These are phyloP conservation scores for Masnerella sp. DNA, from an alignment of 2,888 invertebrate genomes.

Conservation along the genomic window DNA sequence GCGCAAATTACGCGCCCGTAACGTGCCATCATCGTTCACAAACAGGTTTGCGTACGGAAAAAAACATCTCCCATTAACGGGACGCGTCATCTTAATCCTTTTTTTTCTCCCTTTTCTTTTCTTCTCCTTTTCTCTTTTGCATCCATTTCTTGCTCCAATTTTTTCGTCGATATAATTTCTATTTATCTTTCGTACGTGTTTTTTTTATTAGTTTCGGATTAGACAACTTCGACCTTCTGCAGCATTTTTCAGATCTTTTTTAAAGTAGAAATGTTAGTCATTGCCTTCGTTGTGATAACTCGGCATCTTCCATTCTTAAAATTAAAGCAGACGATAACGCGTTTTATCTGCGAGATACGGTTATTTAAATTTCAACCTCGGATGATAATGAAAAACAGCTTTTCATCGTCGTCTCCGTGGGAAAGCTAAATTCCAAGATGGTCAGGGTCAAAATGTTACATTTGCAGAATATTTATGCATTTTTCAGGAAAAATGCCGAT, in stretches of 20 bases:
- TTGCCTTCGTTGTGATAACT: slow-evolving; percentile 16
- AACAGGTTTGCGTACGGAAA: slow-evolving; percentile 37
- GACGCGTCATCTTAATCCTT: neutral
- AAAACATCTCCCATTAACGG: slow-evolving; percentile 21
- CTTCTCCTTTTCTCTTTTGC: too few species aligned
- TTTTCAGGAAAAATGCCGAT: too few species aligned
- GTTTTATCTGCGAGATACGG: slow-evolving; percentile 30
- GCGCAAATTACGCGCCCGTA: slow-evolving; percentile 23
- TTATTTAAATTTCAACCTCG: slow-evolving; percentile 20
- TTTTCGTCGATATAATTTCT: too few species aligned
- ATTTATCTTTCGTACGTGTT: too few species aligned
- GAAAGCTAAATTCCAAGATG: slow-evolving; percentile 28
- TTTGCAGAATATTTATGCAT: too few species aligned
- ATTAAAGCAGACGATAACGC: slow-evolving; percentile 12
- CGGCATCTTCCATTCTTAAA: slow-evolving; percentile 25
- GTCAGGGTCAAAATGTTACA: too few species aligned
- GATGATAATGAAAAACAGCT: slow-evolving; percentile 11
- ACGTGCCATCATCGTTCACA: slow-evolving; percentile 28
- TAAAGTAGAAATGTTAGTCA: slow-evolving; percentile 2
- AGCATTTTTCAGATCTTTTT: too few species aligned
- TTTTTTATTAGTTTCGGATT: too few species aligned
- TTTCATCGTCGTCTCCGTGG: slow-evolving; percentile 10
- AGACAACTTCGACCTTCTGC: neutral
- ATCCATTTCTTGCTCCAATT: too few species aligned
- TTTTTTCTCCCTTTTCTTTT: slow-evolving; percentile 2